phyloP scores from a whole-genome alignment of 2,113 vertebrate species.

The Neodontobutis hainanensis region DNA sequence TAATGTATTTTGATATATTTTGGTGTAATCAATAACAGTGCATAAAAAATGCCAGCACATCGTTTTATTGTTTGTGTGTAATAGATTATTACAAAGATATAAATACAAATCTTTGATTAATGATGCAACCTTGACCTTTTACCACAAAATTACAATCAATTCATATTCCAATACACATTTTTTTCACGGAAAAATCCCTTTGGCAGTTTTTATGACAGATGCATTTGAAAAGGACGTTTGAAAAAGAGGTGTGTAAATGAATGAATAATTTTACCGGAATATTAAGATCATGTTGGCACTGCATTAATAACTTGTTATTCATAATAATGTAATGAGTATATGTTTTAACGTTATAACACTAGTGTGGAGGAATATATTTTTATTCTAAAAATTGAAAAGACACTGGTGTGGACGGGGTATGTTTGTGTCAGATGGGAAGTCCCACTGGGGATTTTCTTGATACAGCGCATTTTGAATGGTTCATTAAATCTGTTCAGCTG shows the following conservation, averaged over 20 bases:
- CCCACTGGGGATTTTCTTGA: neutral
- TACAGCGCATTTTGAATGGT: constrained; percentile 2
- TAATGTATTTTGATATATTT: too few species aligned
- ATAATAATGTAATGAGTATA: too few species aligned
- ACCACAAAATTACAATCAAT: neutral
- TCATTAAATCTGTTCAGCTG: constrained; percentile 7
- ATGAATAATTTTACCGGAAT: too few species aligned
- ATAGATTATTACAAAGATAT: neutral
- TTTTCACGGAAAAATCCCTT: neutral
- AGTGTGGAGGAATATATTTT: neutral
- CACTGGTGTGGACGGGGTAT: neutral
- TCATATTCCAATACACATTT: neutral
- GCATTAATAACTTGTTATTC: too few species aligned
- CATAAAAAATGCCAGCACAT: neutral
- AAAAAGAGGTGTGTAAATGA: neutral
- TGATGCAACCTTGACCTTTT: neutral
- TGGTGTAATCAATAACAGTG: too few species aligned
- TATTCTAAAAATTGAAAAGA: neutral
- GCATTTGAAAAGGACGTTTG: neutral
- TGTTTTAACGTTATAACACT: too few species aligned
- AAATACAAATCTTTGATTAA: neutral
- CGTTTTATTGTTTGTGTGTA: neutral
- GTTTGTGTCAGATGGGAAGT: constrained; percentile 3
- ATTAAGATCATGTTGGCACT: too few species aligned
- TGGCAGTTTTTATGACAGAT: neutral